Conservation (phyloP, 2,888 invertebrate genomes). For the Apantesis nais region DNA sequence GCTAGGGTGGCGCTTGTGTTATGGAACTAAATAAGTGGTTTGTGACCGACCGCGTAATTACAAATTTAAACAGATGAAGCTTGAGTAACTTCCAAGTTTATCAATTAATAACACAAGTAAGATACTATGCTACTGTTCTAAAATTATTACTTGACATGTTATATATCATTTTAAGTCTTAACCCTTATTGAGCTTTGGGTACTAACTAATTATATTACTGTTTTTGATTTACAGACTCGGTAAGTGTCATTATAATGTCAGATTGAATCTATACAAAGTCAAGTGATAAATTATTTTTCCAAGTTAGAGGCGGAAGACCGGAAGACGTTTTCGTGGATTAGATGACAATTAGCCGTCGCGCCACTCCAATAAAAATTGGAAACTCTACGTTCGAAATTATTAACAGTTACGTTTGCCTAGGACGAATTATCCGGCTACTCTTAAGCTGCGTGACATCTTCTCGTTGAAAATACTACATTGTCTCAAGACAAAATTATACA, state of each 20-base stretch:
- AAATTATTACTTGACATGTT: background rate
- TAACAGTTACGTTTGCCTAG: too few species aligned
- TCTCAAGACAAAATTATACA: too few species aligned
- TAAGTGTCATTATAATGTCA: background rate
- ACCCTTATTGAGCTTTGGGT: background rate
- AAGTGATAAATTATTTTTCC: background rate
- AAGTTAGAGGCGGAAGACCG: too few species aligned
- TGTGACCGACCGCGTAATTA: constrained; percentile 10
- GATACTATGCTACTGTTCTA: background rate
- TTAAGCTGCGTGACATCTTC: too few species aligned
- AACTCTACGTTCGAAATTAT: too few species aligned
- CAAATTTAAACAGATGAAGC: constrained; percentile 12
- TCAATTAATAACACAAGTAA: constrained; percentile 9
- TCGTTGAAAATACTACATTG: too few species aligned
- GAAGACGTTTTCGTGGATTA: too few species aligned
- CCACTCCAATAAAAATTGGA: too few species aligned
- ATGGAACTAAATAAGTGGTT: background rate
- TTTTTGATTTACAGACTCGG: background rate
- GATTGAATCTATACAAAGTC: background rate
- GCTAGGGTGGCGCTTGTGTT: background rate
- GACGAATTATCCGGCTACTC: too few species aligned
- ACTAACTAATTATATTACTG: background rate
- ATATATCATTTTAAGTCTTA: background rate
- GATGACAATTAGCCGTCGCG: too few species aligned
- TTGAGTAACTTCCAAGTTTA: constrained; percentile 8